Conservation (phyloP, 2,797 vertebrate species). For the Melanotaenia boesemani region DNA sequence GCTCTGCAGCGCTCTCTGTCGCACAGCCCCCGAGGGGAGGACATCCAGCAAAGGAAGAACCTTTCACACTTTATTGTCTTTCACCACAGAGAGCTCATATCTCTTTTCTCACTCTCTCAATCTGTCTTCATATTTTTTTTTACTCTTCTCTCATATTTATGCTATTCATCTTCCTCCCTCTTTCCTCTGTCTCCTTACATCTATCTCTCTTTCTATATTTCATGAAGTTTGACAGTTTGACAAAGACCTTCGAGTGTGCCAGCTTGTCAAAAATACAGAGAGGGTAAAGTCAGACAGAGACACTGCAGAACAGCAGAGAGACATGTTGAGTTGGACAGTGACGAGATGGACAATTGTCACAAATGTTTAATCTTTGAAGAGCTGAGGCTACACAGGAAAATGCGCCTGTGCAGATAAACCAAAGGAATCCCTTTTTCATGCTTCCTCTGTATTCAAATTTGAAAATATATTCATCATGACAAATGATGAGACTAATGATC, state of each 20-base stretch:
- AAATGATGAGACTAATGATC: not conserved
- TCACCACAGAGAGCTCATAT: constrained; percentile 75
- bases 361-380: constrained; percentile 20
- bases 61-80: constrained; percentile 80
- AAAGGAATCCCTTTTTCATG: not conserved
- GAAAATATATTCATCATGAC: not conserved
- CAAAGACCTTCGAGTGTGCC: constrained; percentile 61
- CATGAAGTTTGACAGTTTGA: constrained; percentile 71
- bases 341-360: constrained; percentile 32
- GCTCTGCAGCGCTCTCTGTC: constrained; percentile 71
- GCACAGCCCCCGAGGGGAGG: constrained; percentile 67
- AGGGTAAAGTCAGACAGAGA: constrained; percentile 29
- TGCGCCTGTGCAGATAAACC: constrained; percentile 1
- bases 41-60: constrained; percentile 77
- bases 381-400: constrained; percentile 15
- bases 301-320: constrained; percentile 23
- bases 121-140: constrained; percentile 48
- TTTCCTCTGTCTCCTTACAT: constrained; percentile 28
- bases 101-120: constrained; percentile 61
- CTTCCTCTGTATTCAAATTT: not conserved
- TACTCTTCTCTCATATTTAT: constrained; percentile 63
- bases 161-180: constrained; percentile 50
- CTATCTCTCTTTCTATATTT: constrained; percentile 68
- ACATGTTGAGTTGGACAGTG: constrained; percentile 22
- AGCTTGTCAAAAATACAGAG: constrained; percentile 59